Percentiles rank a stretch among this genome's conserved stretches.
Evolutionary conservation across 2,113 vertebrate species (phyloP).

Genomic region (Corvus moneduloides): DNA sequence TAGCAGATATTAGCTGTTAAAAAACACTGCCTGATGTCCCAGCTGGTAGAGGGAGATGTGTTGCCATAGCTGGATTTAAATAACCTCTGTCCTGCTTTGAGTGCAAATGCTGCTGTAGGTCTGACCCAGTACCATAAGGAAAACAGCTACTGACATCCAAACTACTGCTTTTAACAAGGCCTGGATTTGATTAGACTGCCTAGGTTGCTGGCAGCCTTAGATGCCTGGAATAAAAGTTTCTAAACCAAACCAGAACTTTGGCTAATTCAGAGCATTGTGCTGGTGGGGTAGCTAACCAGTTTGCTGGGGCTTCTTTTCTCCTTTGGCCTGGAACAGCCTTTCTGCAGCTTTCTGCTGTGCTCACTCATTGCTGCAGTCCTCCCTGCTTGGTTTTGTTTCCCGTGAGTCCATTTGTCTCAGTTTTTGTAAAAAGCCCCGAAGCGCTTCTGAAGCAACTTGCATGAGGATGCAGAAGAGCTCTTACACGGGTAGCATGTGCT

Average conservation of each 20-base stretch:
- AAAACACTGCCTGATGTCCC: background rate
- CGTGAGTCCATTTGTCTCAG: background rate
- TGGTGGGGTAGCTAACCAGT: background rate
- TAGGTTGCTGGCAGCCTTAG: conserved; percentile 13
- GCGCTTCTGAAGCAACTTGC: background rate
- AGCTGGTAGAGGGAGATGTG: background rate
- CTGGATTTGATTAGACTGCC: conserved; percentile 18
- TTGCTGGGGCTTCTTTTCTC: conserved; percentile 1
- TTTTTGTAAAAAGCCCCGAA: background rate
- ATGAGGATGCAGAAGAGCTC: background rate
- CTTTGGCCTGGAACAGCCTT: background rate
- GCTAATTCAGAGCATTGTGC: background rate
- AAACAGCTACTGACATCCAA: background rate
- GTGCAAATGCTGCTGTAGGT: background rate
- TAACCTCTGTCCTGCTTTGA: background rate
- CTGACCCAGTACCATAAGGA: background rate
- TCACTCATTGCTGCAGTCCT: background rate
- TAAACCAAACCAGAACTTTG: conserved; percentile 24
- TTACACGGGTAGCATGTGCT: background rate
- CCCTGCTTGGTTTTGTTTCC: background rate
- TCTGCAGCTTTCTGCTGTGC: background rate
- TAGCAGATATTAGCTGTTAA: background rate
- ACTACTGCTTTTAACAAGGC: conserved; percentile 6
- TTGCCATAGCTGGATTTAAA: background rate
- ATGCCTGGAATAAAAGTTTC: conserved; percentile 30